phyloP scores from a whole-genome alignment of 2,797 vertebrate species.

The Peromyscus eremicus region DNA sequence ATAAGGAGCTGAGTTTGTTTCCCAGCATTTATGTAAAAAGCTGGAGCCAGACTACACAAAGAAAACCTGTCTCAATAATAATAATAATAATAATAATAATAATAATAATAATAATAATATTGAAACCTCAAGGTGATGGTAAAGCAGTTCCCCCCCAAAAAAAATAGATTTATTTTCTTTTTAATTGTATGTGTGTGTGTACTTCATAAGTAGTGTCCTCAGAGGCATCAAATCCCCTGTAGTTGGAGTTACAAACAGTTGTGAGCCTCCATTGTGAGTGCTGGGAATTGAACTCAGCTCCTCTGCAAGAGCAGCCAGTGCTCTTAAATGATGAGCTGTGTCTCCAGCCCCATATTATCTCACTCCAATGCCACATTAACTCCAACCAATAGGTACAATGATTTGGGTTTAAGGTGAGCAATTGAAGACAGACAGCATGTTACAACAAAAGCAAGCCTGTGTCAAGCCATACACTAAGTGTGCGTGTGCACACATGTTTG shows the following conservation, averaged over 20 bases:
- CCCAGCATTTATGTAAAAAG: neutral
- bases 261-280: neutral
- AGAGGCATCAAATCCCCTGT: neutral
- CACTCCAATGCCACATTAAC: neutral
- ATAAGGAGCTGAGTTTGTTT: neutral
- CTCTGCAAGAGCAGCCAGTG: neutral
- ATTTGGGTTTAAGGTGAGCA: neutral
- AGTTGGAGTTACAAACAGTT: neutral
- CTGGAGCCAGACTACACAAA: neutral
- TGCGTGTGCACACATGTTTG: neutral
- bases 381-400: neutral
- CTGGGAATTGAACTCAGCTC: neutral
- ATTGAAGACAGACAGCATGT: neutral
- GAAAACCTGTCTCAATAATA: neutral
- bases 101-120: slow-evolving; percentile 90
- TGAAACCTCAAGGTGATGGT: slow-evolving; percentile 75
- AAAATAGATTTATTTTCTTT: too few species aligned
- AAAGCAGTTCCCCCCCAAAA: neutral
- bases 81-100: slow-evolving; percentile 89
- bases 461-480: too few species aligned
- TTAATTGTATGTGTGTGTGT: neutral
- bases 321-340: neutral
- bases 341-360: neutral
- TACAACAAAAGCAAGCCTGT: neutral
- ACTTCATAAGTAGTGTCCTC: neutral